Evolutionary conservation across 1,140 invertebrate species (phyloP).

Genomic region (Zaprionus nigranus): DNA sequence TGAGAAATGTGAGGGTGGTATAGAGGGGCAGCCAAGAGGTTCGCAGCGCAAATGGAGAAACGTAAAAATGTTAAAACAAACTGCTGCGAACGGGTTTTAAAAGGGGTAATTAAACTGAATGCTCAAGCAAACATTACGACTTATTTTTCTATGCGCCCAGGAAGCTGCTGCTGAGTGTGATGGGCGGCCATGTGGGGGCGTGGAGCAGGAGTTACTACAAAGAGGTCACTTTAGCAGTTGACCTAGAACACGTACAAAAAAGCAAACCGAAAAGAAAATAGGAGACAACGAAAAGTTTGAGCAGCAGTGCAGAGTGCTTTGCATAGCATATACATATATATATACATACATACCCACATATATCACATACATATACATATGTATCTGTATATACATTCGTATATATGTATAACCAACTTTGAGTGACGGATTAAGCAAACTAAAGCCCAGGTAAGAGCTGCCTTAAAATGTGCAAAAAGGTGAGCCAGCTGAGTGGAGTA

Average conservation of each 20-base stretch:
- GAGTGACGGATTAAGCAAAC: slow-evolving; percentile 62
- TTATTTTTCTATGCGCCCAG: slow-evolving; percentile 20
- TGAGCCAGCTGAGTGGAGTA: slow-evolving; percentile 5
- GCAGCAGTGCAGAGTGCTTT: background rate
- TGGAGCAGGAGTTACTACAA: slow-evolving; percentile 19
- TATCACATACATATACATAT: background rate
- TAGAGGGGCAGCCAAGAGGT: background rate
- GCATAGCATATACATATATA: background rate
- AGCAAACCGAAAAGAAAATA: slow-evolving; percentile 9
- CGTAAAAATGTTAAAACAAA: slow-evolving; percentile 56
- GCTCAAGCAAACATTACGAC: slow-evolving; percentile 54
- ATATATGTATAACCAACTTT: background rate
- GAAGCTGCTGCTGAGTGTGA: slow-evolving; percentile 16
- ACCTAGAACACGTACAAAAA: slow-evolving; percentile 62
- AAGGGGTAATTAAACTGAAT: slow-evolving; percentile 68
- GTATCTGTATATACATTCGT: slow-evolving; percentile 17
- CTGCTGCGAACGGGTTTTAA: slow-evolving; percentile 42
- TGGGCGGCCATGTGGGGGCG: background rate
- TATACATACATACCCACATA: background rate
- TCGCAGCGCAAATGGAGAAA: slow-evolving; percentile 21
- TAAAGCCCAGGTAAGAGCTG: slow-evolving; percentile 24
- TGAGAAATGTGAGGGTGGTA: slow-evolving; percentile 4
- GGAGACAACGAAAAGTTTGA: slow-evolving; percentile 20
- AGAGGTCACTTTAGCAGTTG: slow-evolving; percentile 44
- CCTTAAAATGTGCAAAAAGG: slow-evolving; percentile 14